Evolutionary conservation across 2,888 invertebrate species (phyloP).

Genomic region (Eupithecia subumbrata): DNA sequence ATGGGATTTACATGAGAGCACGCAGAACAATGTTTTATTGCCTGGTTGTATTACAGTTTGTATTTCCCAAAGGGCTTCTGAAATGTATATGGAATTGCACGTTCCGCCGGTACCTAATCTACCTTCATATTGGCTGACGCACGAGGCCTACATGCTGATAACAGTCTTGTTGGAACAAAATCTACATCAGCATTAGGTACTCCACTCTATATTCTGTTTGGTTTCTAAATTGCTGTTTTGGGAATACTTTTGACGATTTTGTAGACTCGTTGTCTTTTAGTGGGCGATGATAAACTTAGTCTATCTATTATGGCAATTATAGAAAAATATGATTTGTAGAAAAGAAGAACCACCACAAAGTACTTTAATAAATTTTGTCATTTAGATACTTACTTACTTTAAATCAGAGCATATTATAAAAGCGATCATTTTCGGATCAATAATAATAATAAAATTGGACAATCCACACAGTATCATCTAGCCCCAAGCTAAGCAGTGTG

Average conservation of each 20-base stretch:
- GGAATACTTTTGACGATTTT: not conserved
- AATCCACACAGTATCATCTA: too few species aligned
- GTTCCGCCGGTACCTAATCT: conserved; percentile 52
- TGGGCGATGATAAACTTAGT: not conserved
- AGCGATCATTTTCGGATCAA: not conserved
- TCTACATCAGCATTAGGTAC: not conserved
- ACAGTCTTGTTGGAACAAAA: conserved; percentile 17
- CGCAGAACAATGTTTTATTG: conserved; percentile 75
- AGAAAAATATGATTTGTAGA: not conserved
- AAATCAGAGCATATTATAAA: not conserved
- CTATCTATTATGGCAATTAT: not conserved
- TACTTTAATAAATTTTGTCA: not conserved
- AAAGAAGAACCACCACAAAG: not conserved
- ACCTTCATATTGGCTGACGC: conserved; percentile 40
- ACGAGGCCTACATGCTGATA: conserved; percentile 29
- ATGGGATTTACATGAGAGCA: conserved; percentile 74
- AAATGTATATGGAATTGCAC: conserved; percentile 66
- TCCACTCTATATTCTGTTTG: conserved; percentile 8
- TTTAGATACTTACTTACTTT: not conserved
- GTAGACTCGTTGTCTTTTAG: not conserved
- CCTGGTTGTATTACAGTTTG: conserved; percentile 66
- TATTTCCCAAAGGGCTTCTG: conserved; percentile 71
- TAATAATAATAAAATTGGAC: not conserved
- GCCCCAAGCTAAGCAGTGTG: too few species aligned
- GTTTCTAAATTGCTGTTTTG: not conserved